A percentile compares a stretch with the other conserved stretches of the same genome.
These are phyloP conservation scores for Pemphredon lugubris DNA, from an alignment of 2,888 invertebrate species.

Conservation along the genomic window DNA sequence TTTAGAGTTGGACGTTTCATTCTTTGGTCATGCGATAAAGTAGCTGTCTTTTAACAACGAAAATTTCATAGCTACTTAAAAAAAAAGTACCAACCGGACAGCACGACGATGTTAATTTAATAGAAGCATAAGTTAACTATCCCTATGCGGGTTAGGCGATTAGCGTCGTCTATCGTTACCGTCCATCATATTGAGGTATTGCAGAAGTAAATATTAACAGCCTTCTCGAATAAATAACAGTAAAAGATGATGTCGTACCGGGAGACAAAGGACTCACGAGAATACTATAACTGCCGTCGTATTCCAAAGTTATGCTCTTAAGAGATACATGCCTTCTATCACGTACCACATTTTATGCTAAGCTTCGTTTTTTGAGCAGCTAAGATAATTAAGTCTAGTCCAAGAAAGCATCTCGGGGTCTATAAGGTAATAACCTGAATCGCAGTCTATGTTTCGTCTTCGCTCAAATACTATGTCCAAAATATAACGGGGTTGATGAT, in stretches of 20 bases:
- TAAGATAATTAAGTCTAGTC: conserved; percentile 28
- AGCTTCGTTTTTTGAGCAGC: conserved; percentile 13
- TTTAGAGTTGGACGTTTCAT: conserved; percentile 29
- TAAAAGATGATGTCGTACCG: conserved; percentile 15
- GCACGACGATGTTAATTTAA: conserved; percentile 17
- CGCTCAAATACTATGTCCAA: conserved; percentile 22
- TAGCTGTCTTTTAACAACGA: conserved; percentile 15
- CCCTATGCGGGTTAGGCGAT: conserved; percentile 26
- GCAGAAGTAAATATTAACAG: conserved; percentile 39
- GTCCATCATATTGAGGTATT: conserved; percentile 17
- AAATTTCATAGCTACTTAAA: conserved; percentile 9
- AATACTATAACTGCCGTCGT: conserved; percentile 24
- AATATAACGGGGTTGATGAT: conserved; percentile 56
- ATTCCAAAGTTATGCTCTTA: conserved; percentile 5
- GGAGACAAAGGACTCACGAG: conserved; percentile 27
- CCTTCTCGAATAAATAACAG: conserved; percentile 48
- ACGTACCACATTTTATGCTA: conserved; percentile 12
- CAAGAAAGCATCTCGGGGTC: conserved; percentile 26
- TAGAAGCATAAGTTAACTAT: conserved; percentile 18
- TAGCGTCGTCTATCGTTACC: conserved; percentile 15
- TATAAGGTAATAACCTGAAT: conserved; percentile 27
- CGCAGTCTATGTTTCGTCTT: conserved; percentile 37
- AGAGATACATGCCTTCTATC: conserved; percentile 17
- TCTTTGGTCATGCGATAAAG: conserved; percentile 52
- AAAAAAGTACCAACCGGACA: conserved; percentile 2